Conservation (phyloP, 2,888 invertebrate species). For the Sarcophaga variegata region DNA sequence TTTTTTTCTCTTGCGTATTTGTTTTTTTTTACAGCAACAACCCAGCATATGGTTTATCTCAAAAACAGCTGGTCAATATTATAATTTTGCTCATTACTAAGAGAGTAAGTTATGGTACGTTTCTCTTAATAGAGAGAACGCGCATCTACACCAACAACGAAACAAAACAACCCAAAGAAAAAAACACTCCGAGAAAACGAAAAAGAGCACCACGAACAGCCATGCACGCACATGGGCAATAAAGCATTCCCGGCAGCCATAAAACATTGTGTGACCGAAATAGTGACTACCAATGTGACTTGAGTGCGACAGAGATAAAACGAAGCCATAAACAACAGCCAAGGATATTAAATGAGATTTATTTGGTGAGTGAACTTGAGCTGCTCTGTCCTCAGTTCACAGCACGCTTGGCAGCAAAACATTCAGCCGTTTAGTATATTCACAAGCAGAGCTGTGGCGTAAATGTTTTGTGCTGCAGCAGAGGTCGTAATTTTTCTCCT, state of each 20-base stretch:
- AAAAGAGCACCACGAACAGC: conserved; percentile 54
- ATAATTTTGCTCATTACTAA: conserved; percentile 36
- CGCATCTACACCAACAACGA: conserved; percentile 21
- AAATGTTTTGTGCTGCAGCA: conserved; percentile 70
- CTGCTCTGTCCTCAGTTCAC: conserved; percentile 32
- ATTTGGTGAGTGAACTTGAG: conserved; percentile 67
- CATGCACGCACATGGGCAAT: conserved; percentile 76
- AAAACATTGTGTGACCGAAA: conserved; percentile 80
- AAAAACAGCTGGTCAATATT: conserved; percentile 60
- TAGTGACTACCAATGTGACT: conserved; percentile 2
- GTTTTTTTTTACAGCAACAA: conserved; percentile 24
- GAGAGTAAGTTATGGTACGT: not conserved
- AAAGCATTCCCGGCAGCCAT: conserved; percentile 81
- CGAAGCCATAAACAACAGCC: conserved; percentile 70
- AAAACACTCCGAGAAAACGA: conserved; percentile 23
- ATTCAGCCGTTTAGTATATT: conserved; percentile 49
- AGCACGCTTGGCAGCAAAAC: not conserved
- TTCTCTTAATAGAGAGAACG: conserved; percentile 31
- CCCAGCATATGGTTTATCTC: conserved; percentile 57
- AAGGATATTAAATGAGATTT: conserved; percentile 67
- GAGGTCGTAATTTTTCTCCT: conserved; percentile 78
- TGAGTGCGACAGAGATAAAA: conserved; percentile 64
- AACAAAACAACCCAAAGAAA: conserved; percentile 4
- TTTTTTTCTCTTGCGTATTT: conserved; percentile 36
- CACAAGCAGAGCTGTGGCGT: conserved; percentile 61